Evolutionary conservation across 2,113 vertebrate species (phyloP).

Genomic region (Elanoides forficatus): DNA sequence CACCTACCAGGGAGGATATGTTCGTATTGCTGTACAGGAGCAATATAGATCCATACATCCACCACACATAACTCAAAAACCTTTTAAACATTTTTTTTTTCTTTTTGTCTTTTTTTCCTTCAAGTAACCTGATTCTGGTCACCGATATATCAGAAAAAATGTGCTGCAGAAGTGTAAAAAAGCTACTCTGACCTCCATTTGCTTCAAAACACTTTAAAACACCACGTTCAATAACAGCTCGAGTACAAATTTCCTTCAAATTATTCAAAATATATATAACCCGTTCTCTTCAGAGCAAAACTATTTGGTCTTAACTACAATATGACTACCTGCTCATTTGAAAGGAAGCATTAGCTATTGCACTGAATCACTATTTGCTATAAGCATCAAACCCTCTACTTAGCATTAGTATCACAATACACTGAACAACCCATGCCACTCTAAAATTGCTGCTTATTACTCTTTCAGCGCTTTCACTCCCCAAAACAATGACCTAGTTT

Average conservation of each 20-base stretch:
- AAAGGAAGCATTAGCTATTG: neutral
- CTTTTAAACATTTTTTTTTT: neutral
- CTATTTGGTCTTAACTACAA: neutral
- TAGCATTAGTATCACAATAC: rapidly evolving
- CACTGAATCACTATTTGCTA: neutral
- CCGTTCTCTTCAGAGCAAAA: neutral
- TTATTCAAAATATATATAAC: neutral
- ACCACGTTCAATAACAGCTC: rapidly evolving
- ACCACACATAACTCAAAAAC: rapidly evolving
- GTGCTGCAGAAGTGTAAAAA: neutral
- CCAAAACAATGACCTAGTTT: neutral
- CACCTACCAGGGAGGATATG: too few species aligned
- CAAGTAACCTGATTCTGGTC: neutral
- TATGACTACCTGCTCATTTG: neutral
- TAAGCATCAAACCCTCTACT: neutral
- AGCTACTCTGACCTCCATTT: neutral
- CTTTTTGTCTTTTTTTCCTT: neutral
- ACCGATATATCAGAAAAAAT: neutral
- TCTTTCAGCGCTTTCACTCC: neutral
- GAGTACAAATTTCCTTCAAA: neutral
- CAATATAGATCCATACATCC: neutral
- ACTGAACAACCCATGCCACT: neutral
- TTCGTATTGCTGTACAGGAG: neutral
- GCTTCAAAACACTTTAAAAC: neutral
- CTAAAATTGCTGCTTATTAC: neutral